Base-by-base conservation (phyloP, 2,797 vertebrate genomes). In the Melanogrammus aeglefinus region DNA sequence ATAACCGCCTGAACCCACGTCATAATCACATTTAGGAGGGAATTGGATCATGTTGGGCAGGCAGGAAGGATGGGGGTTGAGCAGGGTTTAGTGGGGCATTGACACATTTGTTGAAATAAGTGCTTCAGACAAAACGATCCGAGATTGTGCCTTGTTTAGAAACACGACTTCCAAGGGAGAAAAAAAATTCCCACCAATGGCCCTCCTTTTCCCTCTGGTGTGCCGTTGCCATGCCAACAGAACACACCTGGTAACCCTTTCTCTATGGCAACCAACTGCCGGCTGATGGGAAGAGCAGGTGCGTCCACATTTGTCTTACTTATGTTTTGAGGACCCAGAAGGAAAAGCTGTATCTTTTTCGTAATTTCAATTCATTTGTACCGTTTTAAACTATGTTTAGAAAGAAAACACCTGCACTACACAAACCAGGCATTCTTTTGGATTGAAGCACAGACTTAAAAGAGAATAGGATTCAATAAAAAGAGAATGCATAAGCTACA, bases 221-320 rank as follows among this genome's bases (percentile, higher is more conserved):
- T 87, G 90, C 79, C n/a, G 81, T 92, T 90, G 24, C 87, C 87
- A 88, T 87, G 84, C 86, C 74, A n/a, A 92, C 51, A 3, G 57
- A 39, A 76, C 88, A 81, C 80, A 78, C 80, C 86, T 85, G 86
- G 77, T 86, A 82, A 81, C 74, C 31, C 77, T 77, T 75, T 91
- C 88, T 74, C 88, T 82, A 89, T 87, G 77, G 89, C 85, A 91
- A 92, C 92, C 35, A 74, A 75, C 80, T 77, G 75, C 78, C 81
- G 66, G 78, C 80, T 35, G 82, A 83, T 81, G 80, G 78, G 76
- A n/a, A 73, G 83, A 86, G 90, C 86, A 88, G 85, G 79, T 84
- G 84, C 79, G 51, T 73, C 78, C 63, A 82, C 66, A 86, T 84
- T 78, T 77, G 21, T 77, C 75, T 86, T 31, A 1, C 76, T 76